Percentiles rank a stretch among this genome's conserved stretches.
These are phyloP conservation scores for Carollia perspicillata DNA, from an alignment of 2,113 vertebrate genomes.

Conservation along the genomic window DNA sequence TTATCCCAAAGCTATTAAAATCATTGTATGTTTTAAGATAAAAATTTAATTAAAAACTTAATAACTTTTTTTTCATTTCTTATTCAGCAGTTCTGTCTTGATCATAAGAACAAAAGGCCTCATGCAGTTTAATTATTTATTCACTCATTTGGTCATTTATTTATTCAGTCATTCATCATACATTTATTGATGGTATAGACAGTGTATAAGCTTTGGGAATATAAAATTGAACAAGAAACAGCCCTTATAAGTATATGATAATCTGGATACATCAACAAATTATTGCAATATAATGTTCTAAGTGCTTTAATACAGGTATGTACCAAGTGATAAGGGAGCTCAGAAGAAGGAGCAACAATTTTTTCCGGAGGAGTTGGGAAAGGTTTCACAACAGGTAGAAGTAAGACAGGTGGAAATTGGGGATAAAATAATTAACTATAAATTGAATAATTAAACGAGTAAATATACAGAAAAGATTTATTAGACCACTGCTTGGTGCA, in stretches of 20 bases:
- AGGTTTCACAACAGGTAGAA: not conserved
- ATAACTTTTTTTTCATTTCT: not conserved
- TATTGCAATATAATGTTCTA: not conserved
- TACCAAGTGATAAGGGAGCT: not conserved
- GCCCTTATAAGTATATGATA: not conserved
- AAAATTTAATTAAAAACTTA: no score
- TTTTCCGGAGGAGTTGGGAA: not conserved
- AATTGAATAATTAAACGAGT: not conserved
- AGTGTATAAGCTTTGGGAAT: not conserved
- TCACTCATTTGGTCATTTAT: not conserved
- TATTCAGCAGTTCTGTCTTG: not conserved
- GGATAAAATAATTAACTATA: not conserved
- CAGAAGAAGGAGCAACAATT: not conserved
- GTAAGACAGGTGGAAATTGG: not conserved
- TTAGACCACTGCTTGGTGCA: not conserved
- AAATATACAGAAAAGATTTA: not conserved
- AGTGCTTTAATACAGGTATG: not conserved
- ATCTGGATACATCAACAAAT: not conserved
- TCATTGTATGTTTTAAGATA: not conserved
- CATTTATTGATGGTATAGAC: not conserved
- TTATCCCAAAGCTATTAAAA: not conserved
- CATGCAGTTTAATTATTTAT: not conserved
- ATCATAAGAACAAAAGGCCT: not conserved
- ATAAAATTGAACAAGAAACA: not conserved
- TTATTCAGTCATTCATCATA: not conserved